A percentile compares a stretch with the other conserved stretches of the same genome.
Evolutionary conservation across 2,113 vertebrate genomes (phyloP).

Genomic region (Suricata suricatta): DNA sequence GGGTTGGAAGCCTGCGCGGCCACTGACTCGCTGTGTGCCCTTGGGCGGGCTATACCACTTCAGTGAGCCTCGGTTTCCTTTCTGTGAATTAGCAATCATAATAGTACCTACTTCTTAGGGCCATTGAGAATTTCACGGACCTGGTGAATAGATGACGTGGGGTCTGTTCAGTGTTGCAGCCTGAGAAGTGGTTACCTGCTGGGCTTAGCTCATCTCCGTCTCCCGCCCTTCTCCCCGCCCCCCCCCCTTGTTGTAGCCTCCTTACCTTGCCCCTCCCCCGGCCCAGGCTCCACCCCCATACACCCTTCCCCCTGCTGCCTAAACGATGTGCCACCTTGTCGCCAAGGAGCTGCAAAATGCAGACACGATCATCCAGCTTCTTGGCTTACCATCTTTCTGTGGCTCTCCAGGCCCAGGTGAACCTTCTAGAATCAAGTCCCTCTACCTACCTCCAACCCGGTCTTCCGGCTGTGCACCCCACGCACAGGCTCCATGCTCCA

Average conservation of each 20-base stretch:
- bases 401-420: neutral
- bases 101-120: neutral
- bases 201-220: neutral
- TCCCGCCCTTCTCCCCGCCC: too few relatives aligned
- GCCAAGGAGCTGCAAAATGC: neutral
- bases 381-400: neutral
- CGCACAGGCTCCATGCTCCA: neutral
- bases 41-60: neutral
- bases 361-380: neutral
- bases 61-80: neutral
- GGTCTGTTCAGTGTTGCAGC: neutral
- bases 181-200: fast-evolving
- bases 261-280: neutral
- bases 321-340: neutral
- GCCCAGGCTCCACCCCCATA: too few relatives aligned
- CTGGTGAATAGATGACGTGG: fast-evolving
- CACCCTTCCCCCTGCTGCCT: neutral
- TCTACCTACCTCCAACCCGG: neutral
- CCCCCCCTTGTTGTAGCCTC: fast-evolving
- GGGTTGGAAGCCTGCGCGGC: neutral
- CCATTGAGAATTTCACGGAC: neutral
- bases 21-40: neutral
- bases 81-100: neutral
- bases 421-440: neutral
- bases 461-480: neutral